Conservation (phyloP, 2,888 invertebrate species). For the Arctia plantaginis region DNA sequence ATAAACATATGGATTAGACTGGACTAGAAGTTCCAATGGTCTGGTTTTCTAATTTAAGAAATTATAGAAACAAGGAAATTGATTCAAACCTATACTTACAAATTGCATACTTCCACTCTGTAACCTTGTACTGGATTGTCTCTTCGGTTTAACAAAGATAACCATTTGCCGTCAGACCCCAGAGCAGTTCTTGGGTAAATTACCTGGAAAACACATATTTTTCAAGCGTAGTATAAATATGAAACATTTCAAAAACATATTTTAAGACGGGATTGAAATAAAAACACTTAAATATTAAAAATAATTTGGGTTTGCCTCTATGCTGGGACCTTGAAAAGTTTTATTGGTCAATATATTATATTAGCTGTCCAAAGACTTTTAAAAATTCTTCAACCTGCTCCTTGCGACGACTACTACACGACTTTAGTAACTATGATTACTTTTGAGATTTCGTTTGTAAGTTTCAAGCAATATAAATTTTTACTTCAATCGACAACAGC, state of each 20-base stretch:
- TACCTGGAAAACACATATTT: slow-evolving; percentile 65
- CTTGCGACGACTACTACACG: not conserved
- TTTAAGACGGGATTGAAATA: not conserved
- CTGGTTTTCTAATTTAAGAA: too few relatives aligned
- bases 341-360: too few relatives aligned
- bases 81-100: slow-evolving; percentile 81
- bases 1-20: too few relatives aligned
- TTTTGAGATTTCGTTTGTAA: not conserved
- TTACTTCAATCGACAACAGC: not conserved
- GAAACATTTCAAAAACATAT: not conserved
- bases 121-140: slow-evolving; percentile 89
- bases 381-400: not conserved
- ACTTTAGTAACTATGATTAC: not conserved
- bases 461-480: too few relatives aligned
- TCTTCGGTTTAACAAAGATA: slow-evolving; percentile 89
- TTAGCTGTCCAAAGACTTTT: too few relatives aligned
- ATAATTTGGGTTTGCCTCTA: not conserved
- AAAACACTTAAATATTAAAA: not conserved
- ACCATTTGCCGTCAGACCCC: slow-evolving; percentile 88
- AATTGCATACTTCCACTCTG: slow-evolving; percentile 89
- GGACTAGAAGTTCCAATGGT: too few relatives aligned
- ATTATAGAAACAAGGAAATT: not conserved
- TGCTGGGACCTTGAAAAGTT: not conserved
- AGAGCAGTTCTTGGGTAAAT: slow-evolving; percentile 88
- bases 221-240: not conserved